These are phyloP conservation scores for Napeogenes sylphis DNA, from an alignment of 2,888 invertebrate genomes.

Conservation along the genomic window DNA sequence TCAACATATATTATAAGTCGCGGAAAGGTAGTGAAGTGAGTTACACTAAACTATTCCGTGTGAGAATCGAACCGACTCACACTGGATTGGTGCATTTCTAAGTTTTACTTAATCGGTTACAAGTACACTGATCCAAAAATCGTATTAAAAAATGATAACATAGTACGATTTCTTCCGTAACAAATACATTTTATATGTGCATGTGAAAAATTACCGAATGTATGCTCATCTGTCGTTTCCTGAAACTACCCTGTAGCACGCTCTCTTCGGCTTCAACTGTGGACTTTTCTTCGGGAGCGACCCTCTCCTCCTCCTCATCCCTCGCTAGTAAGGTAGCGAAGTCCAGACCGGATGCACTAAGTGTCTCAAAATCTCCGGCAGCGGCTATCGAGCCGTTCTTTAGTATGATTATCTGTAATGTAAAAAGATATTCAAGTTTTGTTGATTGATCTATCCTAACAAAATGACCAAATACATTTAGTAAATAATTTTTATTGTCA, in stretches of 20 bases:
- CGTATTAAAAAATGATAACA: too few species aligned
- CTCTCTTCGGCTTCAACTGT: slow-evolving; percentile 46
- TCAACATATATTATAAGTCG: too few species aligned
- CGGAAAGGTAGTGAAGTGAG: too few species aligned
- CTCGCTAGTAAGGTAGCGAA: slow-evolving; percentile 84
- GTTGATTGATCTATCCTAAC: too few species aligned
- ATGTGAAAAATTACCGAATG: slow-evolving; percentile 56
- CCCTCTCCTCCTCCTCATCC: slow-evolving; percentile 62
- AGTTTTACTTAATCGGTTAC: too few species aligned
- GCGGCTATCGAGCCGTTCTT: slow-evolving; percentile 79
- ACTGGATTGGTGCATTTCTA: too few species aligned
- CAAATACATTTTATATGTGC: slow-evolving; percentile 16
- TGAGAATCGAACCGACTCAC: too few species aligned
- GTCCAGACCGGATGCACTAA: slow-evolving; percentile 85
- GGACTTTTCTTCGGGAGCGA: slow-evolving; percentile 37
- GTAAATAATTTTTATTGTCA: too few species aligned
- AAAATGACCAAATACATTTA: too few species aligned
- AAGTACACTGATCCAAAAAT: too few species aligned
- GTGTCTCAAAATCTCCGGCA: slow-evolving; percentile 83
- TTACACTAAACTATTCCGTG: too few species aligned
- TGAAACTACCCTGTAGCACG: slow-evolving; percentile 60
- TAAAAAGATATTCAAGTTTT: background rate
- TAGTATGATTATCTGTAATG: slow-evolving; percentile 73
- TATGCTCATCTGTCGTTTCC: slow-evolving; percentile 71
- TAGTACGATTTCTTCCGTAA: background rate